Conservation (phyloP, 2,888 invertebrate genomes). For the Parelbella ahira region DNA sequence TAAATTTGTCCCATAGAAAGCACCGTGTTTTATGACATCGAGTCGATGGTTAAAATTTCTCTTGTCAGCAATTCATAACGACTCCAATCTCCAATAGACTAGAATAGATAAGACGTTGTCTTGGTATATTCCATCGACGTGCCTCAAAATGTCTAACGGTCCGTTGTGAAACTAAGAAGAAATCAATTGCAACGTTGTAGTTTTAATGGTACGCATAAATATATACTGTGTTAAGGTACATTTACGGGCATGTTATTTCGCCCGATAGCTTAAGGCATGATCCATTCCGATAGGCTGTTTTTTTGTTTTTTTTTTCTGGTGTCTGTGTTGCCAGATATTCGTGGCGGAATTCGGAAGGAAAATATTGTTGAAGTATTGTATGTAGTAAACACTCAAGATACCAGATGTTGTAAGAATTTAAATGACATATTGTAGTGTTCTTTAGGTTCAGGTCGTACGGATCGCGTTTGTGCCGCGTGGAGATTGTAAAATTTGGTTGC, state of each 20-base stretch:
- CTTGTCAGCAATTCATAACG: constrained; percentile 5
- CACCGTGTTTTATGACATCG: no score
- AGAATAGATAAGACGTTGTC: constrained; percentile 1
- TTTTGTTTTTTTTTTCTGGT: no score
- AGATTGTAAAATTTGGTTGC: constrained; percentile 1
- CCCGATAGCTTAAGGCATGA: constrained; percentile 13
- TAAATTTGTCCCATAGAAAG: no score
- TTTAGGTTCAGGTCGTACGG: no score
- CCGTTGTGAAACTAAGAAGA: constrained; percentile 17
- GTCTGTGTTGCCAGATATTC: constrained; percentile 13
- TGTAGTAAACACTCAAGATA: no score
- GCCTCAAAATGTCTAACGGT: background rate
- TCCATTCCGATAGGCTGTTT: constrained; percentile 10
- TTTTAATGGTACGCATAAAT: constrained; percentile 5
- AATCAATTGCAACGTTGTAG: constrained; percentile 16
- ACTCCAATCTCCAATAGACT: constrained; percentile 8
- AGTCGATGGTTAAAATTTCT: constrained; percentile 11
- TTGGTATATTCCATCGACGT: constrained; percentile 4
- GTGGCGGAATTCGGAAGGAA: no score
- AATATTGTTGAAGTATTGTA: no score
- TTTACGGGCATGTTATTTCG: constrained; percentile 5
- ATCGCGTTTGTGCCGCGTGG: no score
- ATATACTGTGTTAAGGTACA: constrained; percentile 3
- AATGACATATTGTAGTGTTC: no score
- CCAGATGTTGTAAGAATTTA: no score